Evolutionary conservation across 2,888 invertebrate genomes (phyloP).

Genomic region (Heteromurus nitidus): DNA sequence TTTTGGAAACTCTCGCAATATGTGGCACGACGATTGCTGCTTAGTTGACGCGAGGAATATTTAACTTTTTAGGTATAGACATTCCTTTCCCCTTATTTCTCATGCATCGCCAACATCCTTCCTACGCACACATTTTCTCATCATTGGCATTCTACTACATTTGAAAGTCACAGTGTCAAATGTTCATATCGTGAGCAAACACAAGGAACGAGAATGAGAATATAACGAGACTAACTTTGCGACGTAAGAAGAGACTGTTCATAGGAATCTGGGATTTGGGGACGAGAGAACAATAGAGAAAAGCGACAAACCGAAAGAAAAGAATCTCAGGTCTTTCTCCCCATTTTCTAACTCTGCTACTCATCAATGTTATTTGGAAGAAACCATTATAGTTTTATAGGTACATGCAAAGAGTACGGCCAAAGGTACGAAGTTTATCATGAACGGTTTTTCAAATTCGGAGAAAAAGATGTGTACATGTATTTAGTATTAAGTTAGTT

Average conservation of each 20-base stretch:
- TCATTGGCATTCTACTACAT: conserved; percentile 39
- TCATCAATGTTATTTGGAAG: too few species aligned
- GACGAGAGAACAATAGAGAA: conserved; percentile 19
- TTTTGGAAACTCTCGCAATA: too few species aligned
- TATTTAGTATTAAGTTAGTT: too few species aligned
- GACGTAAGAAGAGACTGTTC: conserved; percentile 50
- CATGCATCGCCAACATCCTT: neutral
- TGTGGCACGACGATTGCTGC: too few species aligned
- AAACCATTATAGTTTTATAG: too few species aligned
- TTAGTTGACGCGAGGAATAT: neutral
- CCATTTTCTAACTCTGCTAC: conserved; percentile 12
- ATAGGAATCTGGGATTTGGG: conserved; percentile 55
- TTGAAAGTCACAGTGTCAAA: conserved; percentile 46
- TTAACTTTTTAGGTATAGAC: conserved; percentile 21
- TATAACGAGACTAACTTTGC: conserved; percentile 34
- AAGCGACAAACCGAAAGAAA: conserved; percentile 18
- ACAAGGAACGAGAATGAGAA: conserved; percentile 33
- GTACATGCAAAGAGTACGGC: too few species aligned
- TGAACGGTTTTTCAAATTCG: too few species aligned
- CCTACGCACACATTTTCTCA: conserved; percentile 29
- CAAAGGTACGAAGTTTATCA: too few species aligned
- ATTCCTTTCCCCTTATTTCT: conserved; percentile 43
- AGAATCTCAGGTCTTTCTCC: conserved; percentile 32
- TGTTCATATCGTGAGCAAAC: conserved; percentile 52
- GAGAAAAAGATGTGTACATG: too few species aligned